Evolutionary conservation across 2,888 invertebrate species (phyloP).

Genomic region (Buathra laborator): DNA sequence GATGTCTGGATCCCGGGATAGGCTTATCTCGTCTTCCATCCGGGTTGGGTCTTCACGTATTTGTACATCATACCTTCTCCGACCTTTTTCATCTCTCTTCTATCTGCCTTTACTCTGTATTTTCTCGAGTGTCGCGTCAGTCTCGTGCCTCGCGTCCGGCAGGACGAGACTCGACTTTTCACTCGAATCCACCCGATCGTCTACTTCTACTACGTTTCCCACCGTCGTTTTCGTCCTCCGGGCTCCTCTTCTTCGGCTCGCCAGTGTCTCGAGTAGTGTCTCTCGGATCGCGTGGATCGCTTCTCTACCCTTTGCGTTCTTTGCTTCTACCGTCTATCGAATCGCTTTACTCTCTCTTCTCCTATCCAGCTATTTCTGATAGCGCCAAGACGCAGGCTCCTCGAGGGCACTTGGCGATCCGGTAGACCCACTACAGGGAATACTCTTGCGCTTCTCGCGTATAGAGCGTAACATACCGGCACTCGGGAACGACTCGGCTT

Average conservation of each 20-base stretch:
- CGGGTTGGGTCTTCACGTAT: neutral
- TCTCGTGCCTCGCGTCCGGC: slow-evolving; percentile 37
- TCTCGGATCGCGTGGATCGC: slow-evolving; percentile 47
- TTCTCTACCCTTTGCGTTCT: slow-evolving; percentile 58
- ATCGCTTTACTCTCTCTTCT: slow-evolving; percentile 71
- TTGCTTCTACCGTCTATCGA: slow-evolving; percentile 57
- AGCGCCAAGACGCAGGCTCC: slow-evolving; percentile 57
- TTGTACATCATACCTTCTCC: neutral
- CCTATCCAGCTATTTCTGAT: slow-evolving; percentile 53
- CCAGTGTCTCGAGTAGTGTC: slow-evolving; percentile 61
- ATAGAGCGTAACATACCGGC: neutral
- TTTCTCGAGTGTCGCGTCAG: slow-evolving; percentile 53
- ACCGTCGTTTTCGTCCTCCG: slow-evolving; percentile 45
- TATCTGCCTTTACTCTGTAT: slow-evolving; percentile 12
- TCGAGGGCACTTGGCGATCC: slow-evolving; percentile 61
- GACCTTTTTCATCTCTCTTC: neutral
- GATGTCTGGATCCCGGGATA: slow-evolving; percentile 10
- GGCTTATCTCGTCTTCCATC: slow-evolving; percentile 31
- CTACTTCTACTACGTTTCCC: slow-evolving; percentile 70
- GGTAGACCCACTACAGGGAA: slow-evolving; percentile 55
- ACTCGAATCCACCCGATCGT: slow-evolving; percentile 59
- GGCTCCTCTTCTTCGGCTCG: slow-evolving; percentile 34
- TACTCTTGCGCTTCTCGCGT: slow-evolving; percentile 18
- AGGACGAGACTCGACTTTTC: slow-evolving; percentile 46
- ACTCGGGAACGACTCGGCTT: slow-evolving; percentile 7